Conservation (phyloP, 2,113 vertebrate genomes). For the Emydocephalus ijimae region DNA sequence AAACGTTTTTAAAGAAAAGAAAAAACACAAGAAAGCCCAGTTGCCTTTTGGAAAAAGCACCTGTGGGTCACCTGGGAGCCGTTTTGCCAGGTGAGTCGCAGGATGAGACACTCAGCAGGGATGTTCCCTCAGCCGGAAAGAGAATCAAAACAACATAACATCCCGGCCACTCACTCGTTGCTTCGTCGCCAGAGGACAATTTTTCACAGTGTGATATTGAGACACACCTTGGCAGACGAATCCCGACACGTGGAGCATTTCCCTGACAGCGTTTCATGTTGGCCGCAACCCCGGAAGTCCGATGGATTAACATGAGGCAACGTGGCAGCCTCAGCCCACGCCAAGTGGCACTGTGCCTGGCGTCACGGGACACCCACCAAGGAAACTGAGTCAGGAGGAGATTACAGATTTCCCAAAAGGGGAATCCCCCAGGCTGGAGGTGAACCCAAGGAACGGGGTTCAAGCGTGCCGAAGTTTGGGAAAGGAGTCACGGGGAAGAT, state of each 20-base stretch:
- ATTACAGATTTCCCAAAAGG: background rate
- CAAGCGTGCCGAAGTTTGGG: background rate
- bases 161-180: background rate
- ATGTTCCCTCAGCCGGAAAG: background rate
- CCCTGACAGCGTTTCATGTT: background rate
- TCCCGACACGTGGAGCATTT: background rate
- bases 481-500: fast-evolving
- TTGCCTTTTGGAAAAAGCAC: background rate
- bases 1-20: background rate
- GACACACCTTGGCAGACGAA: background rate
- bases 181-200: background rate
- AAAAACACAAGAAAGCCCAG: background rate
- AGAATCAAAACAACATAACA: background rate
- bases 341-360: background rate
- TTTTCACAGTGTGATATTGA: background rate
- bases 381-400: background rate
- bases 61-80: background rate
- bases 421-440: background rate
- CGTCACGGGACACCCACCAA: background rate
- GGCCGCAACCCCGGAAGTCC: background rate
- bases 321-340: background rate
- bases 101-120: background rate
- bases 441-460: background rate
- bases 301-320: background rate
- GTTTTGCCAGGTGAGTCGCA: background rate